Evolutionary conservation across 2,888 invertebrate genomes (phyloP), one percentile per base, ranked within the genome.

Genomic region (Endomychus coccineus): DNA sequence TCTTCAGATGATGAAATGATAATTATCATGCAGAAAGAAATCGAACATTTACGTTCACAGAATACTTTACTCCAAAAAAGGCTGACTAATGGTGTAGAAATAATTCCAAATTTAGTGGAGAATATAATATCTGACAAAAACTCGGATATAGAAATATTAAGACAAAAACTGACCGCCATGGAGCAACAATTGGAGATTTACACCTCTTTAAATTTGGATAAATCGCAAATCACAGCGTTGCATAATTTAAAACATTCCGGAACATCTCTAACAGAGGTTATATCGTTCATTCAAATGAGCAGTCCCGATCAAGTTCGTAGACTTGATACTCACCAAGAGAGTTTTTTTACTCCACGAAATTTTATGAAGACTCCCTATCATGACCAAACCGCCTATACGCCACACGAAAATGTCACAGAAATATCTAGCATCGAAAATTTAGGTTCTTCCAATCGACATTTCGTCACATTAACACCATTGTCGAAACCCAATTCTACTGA

Each of bases 221-320:
- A 74, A 28, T 70, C 70, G 4, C 70, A 75, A 43, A 57, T 74
- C 33, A 68, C 67, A 33, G 61, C 64, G 4, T 55, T 73, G 5
- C 66, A 67, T 4, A 42, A 55, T 27, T 56, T 67, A 1, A 80
- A 79, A 59, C 70, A 71, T 35, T 80, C 80, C 29, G 83, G 77
- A 0, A 71, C 82, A 23, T 82, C 82, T 0, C 66, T 83, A 3
- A 80, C 80, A 55, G 82, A 83, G 48, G 77, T 83, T 39, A 70
- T 82, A 1, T 83, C 83, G 1, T 77, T 83, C 56, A 77, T 80
- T 0, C 83, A 82, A 44, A 79, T 74, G 42, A 80, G 80, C 40
- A 81, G 80, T 47, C 73, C 76, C 38, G 78, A 78, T 52, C 54
- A 68, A 33, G 69, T 75, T 15, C 42, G 63, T 16, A 52, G 49